Conservation (phyloP, 2,888 invertebrate genomes). For the Hemistola chrysoprasaria region DNA sequence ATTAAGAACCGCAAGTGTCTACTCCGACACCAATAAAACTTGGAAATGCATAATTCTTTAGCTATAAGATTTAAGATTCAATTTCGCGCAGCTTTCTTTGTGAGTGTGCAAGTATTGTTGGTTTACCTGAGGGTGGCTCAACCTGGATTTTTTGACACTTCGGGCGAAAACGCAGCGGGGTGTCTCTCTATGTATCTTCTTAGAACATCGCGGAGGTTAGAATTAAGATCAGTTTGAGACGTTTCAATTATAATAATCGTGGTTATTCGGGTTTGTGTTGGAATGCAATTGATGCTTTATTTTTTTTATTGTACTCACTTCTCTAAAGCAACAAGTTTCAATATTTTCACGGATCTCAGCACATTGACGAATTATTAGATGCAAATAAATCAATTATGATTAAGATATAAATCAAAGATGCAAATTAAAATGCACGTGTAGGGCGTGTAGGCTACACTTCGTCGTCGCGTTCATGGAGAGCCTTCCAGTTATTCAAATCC, state of each 20-base stretch:
- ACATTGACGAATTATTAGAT: too few relatives aligned
- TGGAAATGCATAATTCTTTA: slow-evolving; percentile 1
- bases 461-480: too few relatives aligned
- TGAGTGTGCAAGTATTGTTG: slow-evolving; percentile 5
- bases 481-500: too few relatives aligned
- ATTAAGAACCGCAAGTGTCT: slow-evolving; percentile 55
- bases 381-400: too few relatives aligned
- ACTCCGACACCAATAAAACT: slow-evolving; percentile 11
- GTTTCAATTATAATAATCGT: slow-evolving; percentile 56
- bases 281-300: too few relatives aligned
- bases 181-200: slow-evolving; percentile 66
- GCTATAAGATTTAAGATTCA: slow-evolving; percentile 2
- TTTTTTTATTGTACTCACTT: too few relatives aligned
- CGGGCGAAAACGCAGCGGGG: slow-evolving; percentile 74
- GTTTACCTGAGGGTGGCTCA: slow-evolving; percentile 53
- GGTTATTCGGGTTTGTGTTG: too few relatives aligned
- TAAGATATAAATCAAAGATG: too few relatives aligned
- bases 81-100: slow-evolving; percentile 4
- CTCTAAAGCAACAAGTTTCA: too few relatives aligned
- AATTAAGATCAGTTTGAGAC: slow-evolving; percentile 62
- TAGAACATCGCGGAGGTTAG: slow-evolving; percentile 68
- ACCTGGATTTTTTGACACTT: slow-evolving; percentile 78
- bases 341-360: too few relatives aligned
- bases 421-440: too few relatives aligned
- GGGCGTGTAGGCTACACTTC: too few relatives aligned